Base-by-base conservation (phyloP, 2,888 invertebrate species). In the Drosophila atroscutellata region DNA sequence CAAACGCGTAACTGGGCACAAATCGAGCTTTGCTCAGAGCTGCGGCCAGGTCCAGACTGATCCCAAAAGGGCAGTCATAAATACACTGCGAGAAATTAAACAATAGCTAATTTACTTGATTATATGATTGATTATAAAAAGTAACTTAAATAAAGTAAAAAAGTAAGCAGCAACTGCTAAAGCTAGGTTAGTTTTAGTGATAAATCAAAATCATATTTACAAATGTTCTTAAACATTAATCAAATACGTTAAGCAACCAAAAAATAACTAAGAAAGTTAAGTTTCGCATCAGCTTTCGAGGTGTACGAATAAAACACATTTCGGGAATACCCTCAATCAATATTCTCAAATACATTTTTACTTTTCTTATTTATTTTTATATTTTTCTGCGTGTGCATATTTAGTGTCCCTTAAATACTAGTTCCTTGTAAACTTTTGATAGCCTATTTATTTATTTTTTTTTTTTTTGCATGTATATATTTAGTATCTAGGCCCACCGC, bases 401-500 rank as follows among this genome's bases (percentile, higher is more conserved):
- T 42, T n/a, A 42, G 42, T n/a, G n/a, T 42, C n/a, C 2, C 42
- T 37, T 20, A 42, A 45, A 24, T 9, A 13, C 37, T 13, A 3
- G 8, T 18, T 6, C 34, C 32, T 13, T 28, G n/a, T 11, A 15
- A 34, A 15, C 34, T 18, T 45, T 49, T 24, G 24, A 42, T 51
- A 7, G 50, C n/a, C 30, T 32, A 52, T 70, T 45, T 20, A 32
- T 32, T 36, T 28, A 28, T 30, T 9, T 30, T 68, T 75, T 2
- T 24, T 24, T n/a, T 47, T 50, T 36, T 45, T 32, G 6, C 26
- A 50, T 45, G 77, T 77, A 76, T 26, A 65, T 20, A 28, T 11
- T 47, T 57, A 28, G 28, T 18, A 30, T 47, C 69, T 74, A 63
- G 77, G 45, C 30, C 91, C 86, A 90, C 91, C 89, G 89, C 91